A percentile compares a stretch with the other conserved stretches of the same genome.
phyloP scores from a whole-genome alignment of 1,140 invertebrate species.

The Cryptotermes secundus region DNA sequence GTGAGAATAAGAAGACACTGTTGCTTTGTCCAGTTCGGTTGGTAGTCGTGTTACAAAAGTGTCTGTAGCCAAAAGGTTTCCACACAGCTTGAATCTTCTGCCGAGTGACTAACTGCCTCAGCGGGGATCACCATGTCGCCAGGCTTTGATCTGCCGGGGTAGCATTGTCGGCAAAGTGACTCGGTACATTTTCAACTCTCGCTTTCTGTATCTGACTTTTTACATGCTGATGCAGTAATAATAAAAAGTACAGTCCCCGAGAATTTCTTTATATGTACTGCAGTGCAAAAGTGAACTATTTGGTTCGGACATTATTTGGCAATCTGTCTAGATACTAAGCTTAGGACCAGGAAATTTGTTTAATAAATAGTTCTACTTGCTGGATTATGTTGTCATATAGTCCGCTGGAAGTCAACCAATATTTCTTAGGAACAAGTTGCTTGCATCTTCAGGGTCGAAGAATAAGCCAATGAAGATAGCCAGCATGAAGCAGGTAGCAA shows the following conservation, averaged over 20 bases:
- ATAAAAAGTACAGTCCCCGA: slow-evolving; percentile 15
- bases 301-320: neutral
- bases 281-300: neutral
- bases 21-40: slow-evolving; percentile 19
- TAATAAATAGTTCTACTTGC: too few species aligned
- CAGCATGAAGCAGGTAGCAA: too few species aligned
- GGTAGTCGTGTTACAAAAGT: slow-evolving; percentile 1
- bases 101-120: neutral
- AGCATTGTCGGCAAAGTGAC: slow-evolving; percentile 14
- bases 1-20: slow-evolving; percentile 19
- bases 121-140: slow-evolving; percentile 1
- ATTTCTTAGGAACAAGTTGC: too few species aligned
- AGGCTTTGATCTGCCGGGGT: slow-evolving; percentile 5
- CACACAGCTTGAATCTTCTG: slow-evolving; percentile 15
- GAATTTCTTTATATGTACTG: neutral
- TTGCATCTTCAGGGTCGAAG: too few species aligned
- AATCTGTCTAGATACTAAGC: too few species aligned
- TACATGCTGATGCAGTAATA: neutral
- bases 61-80: slow-evolving; percentile 18
- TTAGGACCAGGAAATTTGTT: too few species aligned
- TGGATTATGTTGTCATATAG: too few species aligned
- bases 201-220: slow-evolving; percentile 16
- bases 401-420: too few species aligned
- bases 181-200: slow-evolving; percentile 16
- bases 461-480: too few species aligned